Percentiles rank a stretch among this genome's conserved stretches.
Conservation (phyloP, 1,140 invertebrate genomes). For the Cardiocondyla obscurior region DNA sequence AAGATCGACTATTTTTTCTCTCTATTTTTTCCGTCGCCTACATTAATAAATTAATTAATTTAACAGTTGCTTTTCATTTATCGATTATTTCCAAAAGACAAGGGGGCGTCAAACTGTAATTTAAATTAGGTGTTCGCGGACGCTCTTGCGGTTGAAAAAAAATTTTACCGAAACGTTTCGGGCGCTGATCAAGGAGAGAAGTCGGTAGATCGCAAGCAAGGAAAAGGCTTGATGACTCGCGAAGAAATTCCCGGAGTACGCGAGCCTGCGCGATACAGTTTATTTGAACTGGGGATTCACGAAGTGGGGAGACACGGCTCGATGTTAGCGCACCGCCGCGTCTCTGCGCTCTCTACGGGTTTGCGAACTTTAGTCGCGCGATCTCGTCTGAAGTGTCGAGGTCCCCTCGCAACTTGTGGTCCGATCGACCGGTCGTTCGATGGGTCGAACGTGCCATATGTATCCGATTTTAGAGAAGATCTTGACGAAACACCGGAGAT, state of each 20-base stretch:
- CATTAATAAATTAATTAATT: no score
- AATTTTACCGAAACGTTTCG: constrained; percentile 56
- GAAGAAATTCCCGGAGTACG: constrained; percentile 43
- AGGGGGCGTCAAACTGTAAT: no score
- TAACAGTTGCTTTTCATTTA: no score
- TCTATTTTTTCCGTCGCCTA: no score
- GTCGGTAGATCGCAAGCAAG: constrained; percentile 11
- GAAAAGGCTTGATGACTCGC: constrained; percentile 36
- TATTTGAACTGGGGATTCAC: constrained; percentile 68
- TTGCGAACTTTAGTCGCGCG: constrained; percentile 80
- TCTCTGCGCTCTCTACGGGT: constrained; percentile 75
- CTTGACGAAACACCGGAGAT: neutral
- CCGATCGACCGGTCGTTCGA: constrained; percentile 43
- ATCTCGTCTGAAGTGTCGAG: constrained; percentile 80
- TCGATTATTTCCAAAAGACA: no score
- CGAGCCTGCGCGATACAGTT: constrained; percentile 77
- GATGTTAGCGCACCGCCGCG: constrained; percentile 63
- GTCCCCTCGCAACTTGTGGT: constrained; percentile 15
- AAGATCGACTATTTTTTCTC: no score
- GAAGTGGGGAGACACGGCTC: constrained; percentile 73
- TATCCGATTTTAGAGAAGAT: constrained; percentile 6
- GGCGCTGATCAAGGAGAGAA: neutral
- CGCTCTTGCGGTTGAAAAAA: neutral
- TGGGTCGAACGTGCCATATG: constrained; percentile 31
- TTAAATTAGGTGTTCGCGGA: neutral